phyloP scores from a whole-genome alignment of 2,888 invertebrate species.

The Adelognathus sp. region DNA sequence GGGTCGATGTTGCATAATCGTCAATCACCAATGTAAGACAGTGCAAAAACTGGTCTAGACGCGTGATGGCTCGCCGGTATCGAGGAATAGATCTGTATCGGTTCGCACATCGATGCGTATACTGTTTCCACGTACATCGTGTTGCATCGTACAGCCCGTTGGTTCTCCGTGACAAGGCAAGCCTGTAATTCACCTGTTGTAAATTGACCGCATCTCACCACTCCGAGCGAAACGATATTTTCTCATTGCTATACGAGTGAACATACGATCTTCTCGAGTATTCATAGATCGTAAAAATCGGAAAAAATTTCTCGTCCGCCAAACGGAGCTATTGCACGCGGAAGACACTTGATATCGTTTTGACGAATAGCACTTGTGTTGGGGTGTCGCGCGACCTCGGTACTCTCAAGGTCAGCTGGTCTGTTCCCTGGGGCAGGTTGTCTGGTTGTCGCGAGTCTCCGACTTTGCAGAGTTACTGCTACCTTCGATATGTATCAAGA shows the following conservation, averaged over 20 bases:
- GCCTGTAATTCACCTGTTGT: no score
- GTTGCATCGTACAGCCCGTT: not conserved
- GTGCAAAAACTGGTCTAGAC: not conserved
- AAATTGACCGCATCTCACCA: constrained; percentile 64
- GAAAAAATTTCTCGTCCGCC: not conserved
- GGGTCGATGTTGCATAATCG: constrained; percentile 36
- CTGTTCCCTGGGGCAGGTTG: constrained; percentile 36
- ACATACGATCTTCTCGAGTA: not conserved
- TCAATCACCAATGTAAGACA: not conserved
- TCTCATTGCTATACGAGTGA: not conserved
- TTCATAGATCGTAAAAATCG: not conserved
- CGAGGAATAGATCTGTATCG: constrained; percentile 54
- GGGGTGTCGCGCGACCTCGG: constrained; percentile 43
- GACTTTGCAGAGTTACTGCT: constrained; percentile 11
- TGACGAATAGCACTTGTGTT: constrained; percentile 56
- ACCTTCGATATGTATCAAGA: constrained; percentile 9
- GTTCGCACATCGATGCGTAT: constrained; percentile 55
- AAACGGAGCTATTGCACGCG: constrained; percentile 21
- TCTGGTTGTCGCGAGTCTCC: constrained; percentile 39
- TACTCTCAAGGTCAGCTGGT: constrained; percentile 62
- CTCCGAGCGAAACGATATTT: not conserved
- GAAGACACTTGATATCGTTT: constrained; percentile 69
- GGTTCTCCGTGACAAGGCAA: constrained; percentile 69
- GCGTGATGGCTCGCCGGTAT: not conserved
- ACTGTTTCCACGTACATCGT: constrained; percentile 40